phyloP scores from a whole-genome alignment of 2,797 vertebrate genomes.

The Thamnophis elegans region DNA sequence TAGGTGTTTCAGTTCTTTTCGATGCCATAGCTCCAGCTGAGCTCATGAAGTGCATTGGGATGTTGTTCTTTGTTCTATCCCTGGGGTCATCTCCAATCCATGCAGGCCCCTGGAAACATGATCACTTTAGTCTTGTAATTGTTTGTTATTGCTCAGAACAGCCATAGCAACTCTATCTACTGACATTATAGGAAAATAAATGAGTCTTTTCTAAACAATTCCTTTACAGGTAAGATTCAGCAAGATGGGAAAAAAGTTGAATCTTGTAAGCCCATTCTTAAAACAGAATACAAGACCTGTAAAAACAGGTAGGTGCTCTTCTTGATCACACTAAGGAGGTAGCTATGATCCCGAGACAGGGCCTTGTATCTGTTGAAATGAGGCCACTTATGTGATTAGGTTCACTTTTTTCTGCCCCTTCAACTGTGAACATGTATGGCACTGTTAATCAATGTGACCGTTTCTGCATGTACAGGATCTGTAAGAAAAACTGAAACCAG shows the following conservation, averaged over 20 bases:
- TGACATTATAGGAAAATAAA: background rate
- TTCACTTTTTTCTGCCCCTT: background rate
- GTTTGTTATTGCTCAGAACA: background rate
- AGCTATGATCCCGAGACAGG: background rate
- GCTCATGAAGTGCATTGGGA: background rate
- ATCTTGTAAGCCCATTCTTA: slow-evolving; percentile 96
- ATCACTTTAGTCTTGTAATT: background rate
- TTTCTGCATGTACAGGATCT: background rate
- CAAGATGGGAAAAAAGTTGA: slow-evolving; percentile 93
- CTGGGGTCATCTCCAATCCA: background rate
- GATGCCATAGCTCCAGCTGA: background rate
- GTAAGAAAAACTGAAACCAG: background rate
- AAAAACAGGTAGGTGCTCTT: slow-evolving; percentile 88
- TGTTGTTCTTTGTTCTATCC: background rate
- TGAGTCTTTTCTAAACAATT: slow-evolving; percentile 16
- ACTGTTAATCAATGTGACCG: background rate
- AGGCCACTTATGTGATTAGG: background rate
- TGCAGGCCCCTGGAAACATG: background rate
- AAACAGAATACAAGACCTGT: slow-evolving; percentile 95
- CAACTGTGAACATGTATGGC: background rate
- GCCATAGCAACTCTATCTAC: background rate
- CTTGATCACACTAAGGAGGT: background rate
- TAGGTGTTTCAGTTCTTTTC: background rate
- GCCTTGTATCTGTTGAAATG: background rate
- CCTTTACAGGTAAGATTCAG: slow-evolving; percentile 86